Conservation (phyloP, 2,113 vertebrate genomes). For the Aldabrachelys gigantea region DNA sequence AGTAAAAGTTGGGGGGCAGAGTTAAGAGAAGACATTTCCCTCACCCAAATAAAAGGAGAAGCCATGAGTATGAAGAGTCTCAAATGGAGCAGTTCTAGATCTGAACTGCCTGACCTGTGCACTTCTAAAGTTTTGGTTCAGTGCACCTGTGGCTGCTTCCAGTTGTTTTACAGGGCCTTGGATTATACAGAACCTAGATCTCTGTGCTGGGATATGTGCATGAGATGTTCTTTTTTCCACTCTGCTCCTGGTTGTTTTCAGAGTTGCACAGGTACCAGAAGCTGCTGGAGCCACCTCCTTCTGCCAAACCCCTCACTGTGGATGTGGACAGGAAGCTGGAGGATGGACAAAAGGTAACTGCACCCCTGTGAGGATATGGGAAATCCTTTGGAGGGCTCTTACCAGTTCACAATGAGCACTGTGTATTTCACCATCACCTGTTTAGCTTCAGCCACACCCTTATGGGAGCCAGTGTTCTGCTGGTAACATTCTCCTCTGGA, state of each 20-base stretch:
- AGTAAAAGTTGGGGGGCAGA: not conserved
- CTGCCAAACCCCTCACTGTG: slow-evolving; percentile 77
- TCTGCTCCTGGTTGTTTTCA: slow-evolving; percentile 49
- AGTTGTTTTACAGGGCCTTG: not conserved
- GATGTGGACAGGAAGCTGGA: slow-evolving; percentile 91
- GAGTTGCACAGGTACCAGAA: slow-evolving; percentile 85
- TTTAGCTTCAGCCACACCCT: not conserved
- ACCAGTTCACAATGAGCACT: not conserved
- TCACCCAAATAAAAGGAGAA: not conserved
- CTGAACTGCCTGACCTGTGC: not conserved
- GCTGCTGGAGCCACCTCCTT: slow-evolving; percentile 81
- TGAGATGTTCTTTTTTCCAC: not conserved
- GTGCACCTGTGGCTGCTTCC: not conserved
- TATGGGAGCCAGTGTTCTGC: not conserved
- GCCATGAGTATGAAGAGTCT: not conserved
- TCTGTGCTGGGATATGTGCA: not conserved
- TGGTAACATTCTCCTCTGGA: not conserved
- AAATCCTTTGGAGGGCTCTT: not conserved
- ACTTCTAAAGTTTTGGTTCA: not conserved
- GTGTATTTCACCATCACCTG: not conserved
- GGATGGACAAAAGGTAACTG: slow-evolving; percentile 90
- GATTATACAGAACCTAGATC: not conserved
- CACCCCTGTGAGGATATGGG: not conserved
- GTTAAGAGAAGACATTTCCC: not conserved
- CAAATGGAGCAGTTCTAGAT: not conserved